Evolutionary conservation across 2,888 invertebrate species (phyloP).

Genomic region (Junonia oenone): DNA sequence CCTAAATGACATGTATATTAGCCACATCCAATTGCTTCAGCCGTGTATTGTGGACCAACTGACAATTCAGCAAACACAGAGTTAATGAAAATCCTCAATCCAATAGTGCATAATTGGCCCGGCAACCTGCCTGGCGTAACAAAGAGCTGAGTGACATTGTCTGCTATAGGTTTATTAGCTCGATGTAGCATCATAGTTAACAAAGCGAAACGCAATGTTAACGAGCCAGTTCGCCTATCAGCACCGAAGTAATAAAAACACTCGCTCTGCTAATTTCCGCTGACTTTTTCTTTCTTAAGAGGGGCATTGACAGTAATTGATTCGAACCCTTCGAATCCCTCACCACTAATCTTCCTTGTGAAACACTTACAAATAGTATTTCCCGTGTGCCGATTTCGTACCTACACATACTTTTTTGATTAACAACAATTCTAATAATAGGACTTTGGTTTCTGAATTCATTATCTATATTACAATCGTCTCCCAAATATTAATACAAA

Average conservation of each 20-base stretch:
- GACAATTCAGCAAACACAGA: constrained; percentile 37
- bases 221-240: constrained; percentile 37
- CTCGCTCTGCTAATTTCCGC: constrained; percentile 5
- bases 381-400: not conserved
- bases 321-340: constrained; percentile 43
- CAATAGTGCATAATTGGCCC: constrained; percentile 56
- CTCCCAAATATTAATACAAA: not conserved
- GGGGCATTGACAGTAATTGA: constrained; percentile 59
- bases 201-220: constrained; percentile 51
- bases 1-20: constrained; percentile 10
- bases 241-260: constrained; percentile 35
- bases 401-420: not conserved
- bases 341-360: not conserved
- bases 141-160: constrained; percentile 52
- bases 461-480: not conserved
- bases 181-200: constrained; percentile 52
- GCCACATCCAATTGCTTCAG: constrained; percentile 14
- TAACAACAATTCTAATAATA: not conserved
- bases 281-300: constrained; percentile 43
- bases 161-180: constrained; percentile 53
- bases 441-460: no score
- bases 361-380: not conserved
- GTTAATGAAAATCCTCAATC: constrained; percentile 50
- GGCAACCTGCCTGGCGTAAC: constrained; percentile 44
- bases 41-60: constrained; percentile 16